Percentiles rank a stretch among this genome's conserved stretches.
These are phyloP conservation scores for Danio rerio DNA, from an alignment of 2,113 vertebrate species.

Conservation along the genomic window GRCz12tu NC_133178.1:34471001-34471500, in stretches of 20 bases:
- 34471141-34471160: conserved; percentile 87
- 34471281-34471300: no score
- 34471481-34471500: no score
- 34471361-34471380: no score
- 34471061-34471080: conserved; percentile 91
- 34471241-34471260: not conserved
- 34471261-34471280: no score
- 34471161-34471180: conserved; percentile 9
- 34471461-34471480: no score
- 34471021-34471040: conserved; percentile 11
- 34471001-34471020: not conserved
- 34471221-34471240: not conserved
- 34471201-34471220: not conserved
- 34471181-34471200: conserved; percentile 21
- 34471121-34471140: conserved; percentile 91
- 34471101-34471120: conserved; percentile 93
- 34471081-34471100: conserved; percentile 93
- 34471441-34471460: no score
- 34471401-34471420: no score
- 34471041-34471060: conserved; percentile 44
- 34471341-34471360: no score
- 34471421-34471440: no score
- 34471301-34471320: no score
- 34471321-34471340: no score
- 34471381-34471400: no score